A percentile compares a stretch with the other conserved stretches of the same genome.
Evolutionary conservation across 2,888 invertebrate genomes (phyloP).

Genomic region (Agrenia bidenticulata): DNA sequence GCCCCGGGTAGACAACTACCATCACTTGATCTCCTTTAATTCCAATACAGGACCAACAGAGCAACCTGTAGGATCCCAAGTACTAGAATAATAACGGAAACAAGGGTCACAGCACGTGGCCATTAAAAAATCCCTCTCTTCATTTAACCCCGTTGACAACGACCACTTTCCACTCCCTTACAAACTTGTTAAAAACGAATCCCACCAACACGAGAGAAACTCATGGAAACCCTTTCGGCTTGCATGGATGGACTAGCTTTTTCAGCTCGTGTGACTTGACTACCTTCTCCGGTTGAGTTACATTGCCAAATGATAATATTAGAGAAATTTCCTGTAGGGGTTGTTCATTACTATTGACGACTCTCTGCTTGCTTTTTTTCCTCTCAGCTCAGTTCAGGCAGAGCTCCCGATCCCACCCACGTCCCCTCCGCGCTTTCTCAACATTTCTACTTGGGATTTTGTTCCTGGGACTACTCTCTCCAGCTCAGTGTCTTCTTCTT

Average conservation of each 20-base stretch:
- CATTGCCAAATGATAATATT: constrained; percentile 51
- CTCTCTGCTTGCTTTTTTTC: not conserved
- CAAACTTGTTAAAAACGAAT: not conserved
- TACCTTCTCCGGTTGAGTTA: constrained; percentile 46
- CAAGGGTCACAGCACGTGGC: constrained; percentile 51
- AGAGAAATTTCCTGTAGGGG: constrained; percentile 49
- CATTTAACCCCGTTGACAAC: not conserved
- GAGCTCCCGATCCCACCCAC: constrained; percentile 25
- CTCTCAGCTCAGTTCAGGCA: too few relatives aligned
- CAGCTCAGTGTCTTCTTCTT: constrained; percentile 1
- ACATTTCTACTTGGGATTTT: not conserved
- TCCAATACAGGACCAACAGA: constrained; percentile 1
- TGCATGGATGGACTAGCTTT: constrained; percentile 1
- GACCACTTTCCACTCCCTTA: not conserved
- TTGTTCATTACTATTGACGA: constrained; percentile 35
- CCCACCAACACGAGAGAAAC: not conserved
- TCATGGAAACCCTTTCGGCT: not conserved
- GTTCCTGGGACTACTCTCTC: too few relatives aligned
- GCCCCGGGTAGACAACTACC: too few relatives aligned
- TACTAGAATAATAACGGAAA: constrained; percentile 5
- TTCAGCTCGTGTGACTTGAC: constrained; percentile 14
- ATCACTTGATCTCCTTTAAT: too few relatives aligned
- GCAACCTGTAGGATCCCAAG: constrained; percentile 51
- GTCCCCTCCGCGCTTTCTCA: constrained; percentile 20
- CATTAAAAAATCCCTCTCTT: constrained; percentile 46